These are phyloP conservation scores for Gadus chalcogrammus DNA, from an alignment of 2,113 vertebrate genomes.

Conservation along the genomic window DNA sequence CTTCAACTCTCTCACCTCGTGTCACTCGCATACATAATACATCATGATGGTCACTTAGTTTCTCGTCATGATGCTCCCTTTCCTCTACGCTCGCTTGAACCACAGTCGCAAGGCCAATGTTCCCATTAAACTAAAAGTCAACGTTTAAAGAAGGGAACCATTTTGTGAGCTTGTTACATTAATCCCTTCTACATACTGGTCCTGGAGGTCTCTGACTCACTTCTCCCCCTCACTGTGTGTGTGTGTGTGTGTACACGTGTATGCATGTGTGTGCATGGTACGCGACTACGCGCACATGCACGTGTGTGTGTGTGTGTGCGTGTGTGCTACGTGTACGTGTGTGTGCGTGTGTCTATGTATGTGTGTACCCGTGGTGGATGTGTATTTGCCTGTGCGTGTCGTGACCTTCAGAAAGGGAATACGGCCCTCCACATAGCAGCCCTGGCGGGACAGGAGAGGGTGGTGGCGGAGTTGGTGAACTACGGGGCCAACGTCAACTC, in stretches of 20 bases:
- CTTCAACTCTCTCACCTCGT: too few relatives aligned
- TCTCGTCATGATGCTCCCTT: not conserved
- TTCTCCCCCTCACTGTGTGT: not conserved
- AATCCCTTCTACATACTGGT: not conserved
- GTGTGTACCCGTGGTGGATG: not conserved
- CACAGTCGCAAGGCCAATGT: too few relatives aligned
- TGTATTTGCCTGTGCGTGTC: conserved; percentile 15
- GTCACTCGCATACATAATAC: too few relatives aligned
- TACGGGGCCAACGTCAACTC: conserved; percentile 95
- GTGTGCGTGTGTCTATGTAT: not conserved
- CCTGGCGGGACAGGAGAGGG: conserved; percentile 82
- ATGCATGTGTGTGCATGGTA: too few relatives aligned
- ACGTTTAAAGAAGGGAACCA: too few relatives aligned
- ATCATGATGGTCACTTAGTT: not conserved
- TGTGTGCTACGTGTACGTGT: conserved; percentile 5
- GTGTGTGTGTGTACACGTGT: not conserved
- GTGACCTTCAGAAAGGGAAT: conserved; percentile 87
- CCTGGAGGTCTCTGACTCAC: too few relatives aligned
- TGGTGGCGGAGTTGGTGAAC: conserved; percentile 88
- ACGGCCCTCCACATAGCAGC: conserved; percentile 96
- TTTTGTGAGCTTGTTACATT: too few relatives aligned
- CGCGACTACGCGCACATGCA: not conserved
- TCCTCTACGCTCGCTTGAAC: too few relatives aligned
- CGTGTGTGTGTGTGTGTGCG: not conserved
- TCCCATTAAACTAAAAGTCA: too few relatives aligned